Evolutionary conservation across 2,797 vertebrate species (phyloP).

Genomic region (Notoglanidium macrostoma): DNA sequence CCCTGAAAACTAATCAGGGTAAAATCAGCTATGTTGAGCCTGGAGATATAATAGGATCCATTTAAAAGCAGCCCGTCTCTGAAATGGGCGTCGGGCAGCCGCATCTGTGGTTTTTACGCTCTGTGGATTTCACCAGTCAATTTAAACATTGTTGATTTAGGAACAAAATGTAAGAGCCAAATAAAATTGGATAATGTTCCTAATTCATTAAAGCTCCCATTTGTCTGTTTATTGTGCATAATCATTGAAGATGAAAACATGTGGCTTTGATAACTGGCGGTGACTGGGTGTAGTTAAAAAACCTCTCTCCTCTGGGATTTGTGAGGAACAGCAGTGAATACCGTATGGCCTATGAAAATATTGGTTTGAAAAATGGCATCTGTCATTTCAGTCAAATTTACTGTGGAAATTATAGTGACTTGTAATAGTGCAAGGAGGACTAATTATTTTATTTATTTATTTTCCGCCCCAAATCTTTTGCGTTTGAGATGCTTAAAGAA

Average conservation of each 20-base stretch:
- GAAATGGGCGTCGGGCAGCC: neutral
- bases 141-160: neutral
- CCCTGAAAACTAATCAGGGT: neutral
- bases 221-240: conserved; percentile 1
- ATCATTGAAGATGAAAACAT: conserved; percentile 22
- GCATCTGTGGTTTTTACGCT: neutral
- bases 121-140: neutral
- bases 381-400: neutral
- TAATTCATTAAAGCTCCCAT: conserved; percentile 2
- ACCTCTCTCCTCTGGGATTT: neutral
- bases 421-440: neutral
- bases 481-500: neutral
- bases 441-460: neutral
- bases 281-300: neutral
- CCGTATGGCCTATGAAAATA: neutral
- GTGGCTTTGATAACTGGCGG: conserved; percentile 19
- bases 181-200: neutral
- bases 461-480: neutral
- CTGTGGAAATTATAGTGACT: no score
- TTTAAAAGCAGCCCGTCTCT: neutral
- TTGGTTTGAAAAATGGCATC: neutral
- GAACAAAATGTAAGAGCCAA: neutral
- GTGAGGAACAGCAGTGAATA: neutral
- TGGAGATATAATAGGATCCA: neutral
- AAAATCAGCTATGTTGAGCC: neutral